Base-by-base conservation (phyloP, 1,140 invertebrate species). In the Psix sp. region DNA sequence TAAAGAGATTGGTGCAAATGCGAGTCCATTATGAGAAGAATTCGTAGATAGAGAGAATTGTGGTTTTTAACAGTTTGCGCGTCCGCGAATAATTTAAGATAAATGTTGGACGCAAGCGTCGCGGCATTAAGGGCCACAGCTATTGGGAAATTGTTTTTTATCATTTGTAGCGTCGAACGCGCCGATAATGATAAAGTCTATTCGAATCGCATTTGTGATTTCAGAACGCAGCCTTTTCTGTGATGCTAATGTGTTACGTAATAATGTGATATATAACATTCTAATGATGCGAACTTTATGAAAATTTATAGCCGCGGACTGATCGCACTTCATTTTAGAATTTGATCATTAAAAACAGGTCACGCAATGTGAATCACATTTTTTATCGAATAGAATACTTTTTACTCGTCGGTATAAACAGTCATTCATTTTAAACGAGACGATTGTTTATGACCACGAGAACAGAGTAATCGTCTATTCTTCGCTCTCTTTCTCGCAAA, bases 181-280 rank as follows among this genome's bases (percentile, higher is more conserved):
- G 35, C 9, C 26, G 52, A 66, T 73, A 66, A 73, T 66, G 59
- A 48, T 59, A 46, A 65, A 36, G 60, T 66, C 54, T 60, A 73
- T 73, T 73, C 40, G 35, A 66, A 66, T 66, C 15, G 46, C 70
- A 66, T 66, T 73, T 73, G 54, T 62, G 62, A 66, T 66, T 49
- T 48, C 57, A 38, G 51, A 65, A 65, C 52, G 54, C 29, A 54
- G 29, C 59, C 40, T 63, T 45, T 38, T 65, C 46, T 29, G 14
- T 18, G 48, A 60, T 24, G 35, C 36, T 73, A 73, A 66, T 73
- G 60, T 35, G 33, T 72, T 72, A 65, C 9, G 51, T 59, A 65
- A 65, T 60, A 51, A 60, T 31, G 51, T 51, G 38, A 73, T 65
- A 31, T 59, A 73, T 65, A 73, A 73, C 48, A 20, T 35, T 49